These are phyloP conservation scores for Cyanoliseus patagonus DNA, from an alignment of 2,113 vertebrate genomes.

Conservation along the genomic window DNA sequence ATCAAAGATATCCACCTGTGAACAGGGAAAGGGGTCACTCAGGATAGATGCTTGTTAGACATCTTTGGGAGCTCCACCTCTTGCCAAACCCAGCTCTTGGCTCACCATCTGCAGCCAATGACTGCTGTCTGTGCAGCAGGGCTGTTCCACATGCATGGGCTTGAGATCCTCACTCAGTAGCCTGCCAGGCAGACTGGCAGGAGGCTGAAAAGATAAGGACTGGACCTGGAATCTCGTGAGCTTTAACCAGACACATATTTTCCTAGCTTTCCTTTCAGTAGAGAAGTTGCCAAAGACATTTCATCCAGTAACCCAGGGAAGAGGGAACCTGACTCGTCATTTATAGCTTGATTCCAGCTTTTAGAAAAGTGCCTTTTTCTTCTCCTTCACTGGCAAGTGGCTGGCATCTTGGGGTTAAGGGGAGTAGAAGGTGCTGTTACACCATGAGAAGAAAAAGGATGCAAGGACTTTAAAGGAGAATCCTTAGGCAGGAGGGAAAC, in stretches of 20 bases:
- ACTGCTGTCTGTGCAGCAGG: background rate
- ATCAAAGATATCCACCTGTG: background rate
- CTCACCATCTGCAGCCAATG: background rate
- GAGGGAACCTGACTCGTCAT: background rate
- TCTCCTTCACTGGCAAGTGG: background rate
- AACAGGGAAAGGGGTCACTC: background rate
- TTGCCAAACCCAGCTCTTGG: background rate
- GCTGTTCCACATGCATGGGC: background rate
- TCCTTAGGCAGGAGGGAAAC: background rate
- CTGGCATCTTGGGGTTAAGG: background rate
- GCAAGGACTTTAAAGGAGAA: background rate
- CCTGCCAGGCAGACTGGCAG: background rate
- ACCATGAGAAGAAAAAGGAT: background rate
- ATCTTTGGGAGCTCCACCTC: background rate
- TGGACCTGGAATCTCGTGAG: background rate
- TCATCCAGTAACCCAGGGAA: background rate
- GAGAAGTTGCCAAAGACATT: background rate
- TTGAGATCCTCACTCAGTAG: background rate
- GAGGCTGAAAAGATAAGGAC: background rate
- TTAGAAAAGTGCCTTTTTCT: background rate
- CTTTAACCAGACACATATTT: background rate
- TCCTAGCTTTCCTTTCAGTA: background rate
- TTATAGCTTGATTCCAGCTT: background rate
- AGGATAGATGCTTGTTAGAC: accelerated
- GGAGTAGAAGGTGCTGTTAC: background rate